Evolutionary conservation across 2,888 invertebrate genomes (phyloP).

Genomic region (Herminia tarsipennalis): DNA sequence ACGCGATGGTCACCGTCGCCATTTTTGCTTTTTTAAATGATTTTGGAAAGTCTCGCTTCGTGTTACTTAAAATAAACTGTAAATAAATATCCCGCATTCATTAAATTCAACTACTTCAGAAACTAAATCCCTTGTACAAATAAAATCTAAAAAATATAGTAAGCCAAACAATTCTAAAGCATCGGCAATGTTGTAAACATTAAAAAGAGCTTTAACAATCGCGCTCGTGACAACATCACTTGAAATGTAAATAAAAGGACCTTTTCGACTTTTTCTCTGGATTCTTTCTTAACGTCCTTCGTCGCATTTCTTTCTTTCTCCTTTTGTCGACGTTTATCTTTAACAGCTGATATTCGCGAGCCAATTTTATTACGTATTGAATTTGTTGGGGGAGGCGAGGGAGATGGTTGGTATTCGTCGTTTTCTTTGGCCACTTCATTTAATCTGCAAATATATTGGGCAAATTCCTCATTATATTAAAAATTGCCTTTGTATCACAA

Average conservation of each 20-base stretch:
- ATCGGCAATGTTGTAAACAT: conserved; percentile 39
- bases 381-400: conserved; percentile 51
- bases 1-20: conserved; percentile 95
- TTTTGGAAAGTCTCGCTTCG: conserved; percentile 55
- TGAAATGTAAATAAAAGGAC: conserved; percentile 53
- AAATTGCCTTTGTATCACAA: conserved; percentile 11
- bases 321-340: conserved; percentile 54
- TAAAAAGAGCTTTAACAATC: conserved; percentile 40
- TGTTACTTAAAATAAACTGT: conserved; percentile 72
- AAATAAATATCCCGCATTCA: conserved; percentile 28
- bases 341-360: conserved; percentile 59
- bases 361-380: conserved; percentile 69
- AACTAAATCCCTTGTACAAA: conserved; percentile 3
- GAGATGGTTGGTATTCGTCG: conserved; percentile 51
- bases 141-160: conserved; percentile 15
- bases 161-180: conserved; percentile 25
- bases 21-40: conserved; percentile 60
- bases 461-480: conserved; percentile 23
- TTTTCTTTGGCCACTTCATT: conserved; percentile 59
- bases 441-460: conserved; percentile 56
- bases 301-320: conserved; percentile 50
- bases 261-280: conserved; percentile 66
- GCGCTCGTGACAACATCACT: conserved; percentile 29
- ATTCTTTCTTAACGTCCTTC: conserved; percentile 57
- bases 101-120: conserved; percentile 5